Percentiles rank a stretch among this genome's conserved stretches.
These are phyloP conservation scores for Gila orcuttii DNA, from an alignment of 2,113 vertebrate genomes.

Conservation along the genomic window DNA sequence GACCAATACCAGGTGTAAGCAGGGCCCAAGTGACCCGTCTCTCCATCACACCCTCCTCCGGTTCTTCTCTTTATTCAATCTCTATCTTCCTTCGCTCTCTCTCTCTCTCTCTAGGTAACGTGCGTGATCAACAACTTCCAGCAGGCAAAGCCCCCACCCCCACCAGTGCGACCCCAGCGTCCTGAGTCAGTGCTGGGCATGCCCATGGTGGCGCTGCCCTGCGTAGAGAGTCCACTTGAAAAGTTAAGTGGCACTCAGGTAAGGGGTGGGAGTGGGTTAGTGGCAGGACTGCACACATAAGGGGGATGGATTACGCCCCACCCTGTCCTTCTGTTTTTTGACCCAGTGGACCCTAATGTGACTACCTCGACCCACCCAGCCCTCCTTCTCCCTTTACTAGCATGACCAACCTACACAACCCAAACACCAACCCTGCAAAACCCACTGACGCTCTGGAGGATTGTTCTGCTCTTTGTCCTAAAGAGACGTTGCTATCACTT, in stretches of 20 bases:
- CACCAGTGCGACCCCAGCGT: constrained; percentile 46
- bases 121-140: constrained; percentile 81
- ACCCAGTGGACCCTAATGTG: constrained; percentile 49
- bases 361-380: constrained; percentile 58
- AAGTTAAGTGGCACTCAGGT: constrained; percentile 93
- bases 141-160: constrained; percentile 60
- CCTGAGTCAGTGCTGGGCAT: constrained; percentile 74
- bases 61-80: neutral
- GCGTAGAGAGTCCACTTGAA: constrained; percentile 87
- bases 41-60: constrained; percentile 50
- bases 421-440: constrained; percentile 25
- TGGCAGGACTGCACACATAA: constrained; percentile 53
- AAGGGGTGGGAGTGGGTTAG: constrained; percentile 72
- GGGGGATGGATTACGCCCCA: constrained; percentile 51
- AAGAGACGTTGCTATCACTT: constrained; percentile 3
- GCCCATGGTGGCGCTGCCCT: constrained; percentile 77
- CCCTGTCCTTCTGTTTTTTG: constrained; percentile 66
- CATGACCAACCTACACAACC: constrained; percentile 42
- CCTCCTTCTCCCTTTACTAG: constrained; percentile 64
- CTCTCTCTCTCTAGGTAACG: constrained; percentile 69
- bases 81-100: constrained; percentile 32
- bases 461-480: neutral
- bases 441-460: constrained; percentile 56
- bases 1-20: too few species aligned
- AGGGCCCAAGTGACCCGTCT: constrained; percentile 45